Evolutionary conservation across 2,888 invertebrate genomes (phyloP), one percentile per base, ranked within the genome.

Genomic region (Subacronicta megacephala): DNA sequence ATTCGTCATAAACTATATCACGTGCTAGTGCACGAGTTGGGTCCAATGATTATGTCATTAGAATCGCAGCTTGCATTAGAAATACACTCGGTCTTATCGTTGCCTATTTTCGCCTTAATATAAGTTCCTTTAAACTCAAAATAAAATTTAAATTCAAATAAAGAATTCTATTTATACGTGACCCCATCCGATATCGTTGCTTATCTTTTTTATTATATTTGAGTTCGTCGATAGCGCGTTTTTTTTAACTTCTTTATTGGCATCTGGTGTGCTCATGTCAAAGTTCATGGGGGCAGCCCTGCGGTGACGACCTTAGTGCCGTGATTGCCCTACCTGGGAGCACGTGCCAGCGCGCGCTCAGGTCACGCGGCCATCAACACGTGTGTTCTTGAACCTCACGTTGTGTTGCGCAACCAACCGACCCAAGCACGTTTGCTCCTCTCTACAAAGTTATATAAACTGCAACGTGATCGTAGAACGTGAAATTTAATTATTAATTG

Each of bases 351-450:
- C 51, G 62, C 65, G 75, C 73, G 75, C 65, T 57, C 55, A 76
- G 82, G 84, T 93, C 93, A 92, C 93, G 92, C 85, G 93, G 91
- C 88, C 52, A 18, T 35, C 58, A 71, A 80, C 93, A 93, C 93
- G 93, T 93, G 92, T 80, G 78, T 54, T 58, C 90, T 88, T 90
- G 91, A 89, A 90, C 90, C 90, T 90, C 93, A 92, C 93, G 92
- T 93, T 92, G 89, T 62, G 79, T 93, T 92, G 86, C 92, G 91
- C 87, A 92, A 92, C 87, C 71, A 69, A 68, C 67, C 75, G 66
- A 74, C 72, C 66, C 65, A 72, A 82, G 77, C 90, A 88, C 90
- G 88, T 85, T 90, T 78, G 80, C 82, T 85, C 88, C 80, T 87
- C 87, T 84, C 83, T 77, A 79, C 75, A 83, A 87, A 84, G 89